Base-by-base conservation (phyloP, 1,140 invertebrate genomes). In the Ceratosolen solmsi region DNA sequence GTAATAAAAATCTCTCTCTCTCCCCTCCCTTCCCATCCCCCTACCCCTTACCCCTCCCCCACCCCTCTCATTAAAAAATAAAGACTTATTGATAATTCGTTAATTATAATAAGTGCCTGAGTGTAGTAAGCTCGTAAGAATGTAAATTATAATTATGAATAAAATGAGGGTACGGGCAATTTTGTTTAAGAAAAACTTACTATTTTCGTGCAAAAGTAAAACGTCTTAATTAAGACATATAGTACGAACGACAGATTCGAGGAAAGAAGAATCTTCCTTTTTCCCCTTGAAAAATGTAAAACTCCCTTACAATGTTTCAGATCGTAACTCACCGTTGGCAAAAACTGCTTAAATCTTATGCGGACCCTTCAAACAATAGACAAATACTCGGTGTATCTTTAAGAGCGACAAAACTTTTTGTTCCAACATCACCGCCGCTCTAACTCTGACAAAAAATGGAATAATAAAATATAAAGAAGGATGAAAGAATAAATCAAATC, bases 331-430 rank as follows among this genome's bases (percentile, higher is more conserved):
- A 82, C 30, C 17, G 17, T 8, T 38, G 58, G 17, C 56, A 82
- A 78, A 78, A 82, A 79, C 36, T 20, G 72, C 72, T 78, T 73
- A 78, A 78, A 82, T 82, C 70, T 51, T 25, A 65, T 63, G 33
- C 27, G 25, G 27, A 79, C 54, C 65, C 36, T 65, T 78, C 51
- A 58, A 82, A 82, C 74, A 82, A 82, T 78, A 63, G 20, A 77
- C 56, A 78, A 82, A 78, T 82, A 78, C 49, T 38, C 51, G 7
- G 30, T 9, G 56, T 51, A 73, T 49, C 30, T 38, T 80, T 73
- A 46, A 73, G 49, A 81, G 79, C 58, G 79, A 81, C 79, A 75
- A 81, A 75, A 74, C 71, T 81, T 75, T 81, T 81, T 81, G 71
- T 75, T 65, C 72, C 49, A 38, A 25, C 65, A 54, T 72, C 60